These are phyloP conservation scores for Anguilla anguilla DNA, from an alignment of 2,797 vertebrate genomes.

Conservation along the genomic window DNA sequence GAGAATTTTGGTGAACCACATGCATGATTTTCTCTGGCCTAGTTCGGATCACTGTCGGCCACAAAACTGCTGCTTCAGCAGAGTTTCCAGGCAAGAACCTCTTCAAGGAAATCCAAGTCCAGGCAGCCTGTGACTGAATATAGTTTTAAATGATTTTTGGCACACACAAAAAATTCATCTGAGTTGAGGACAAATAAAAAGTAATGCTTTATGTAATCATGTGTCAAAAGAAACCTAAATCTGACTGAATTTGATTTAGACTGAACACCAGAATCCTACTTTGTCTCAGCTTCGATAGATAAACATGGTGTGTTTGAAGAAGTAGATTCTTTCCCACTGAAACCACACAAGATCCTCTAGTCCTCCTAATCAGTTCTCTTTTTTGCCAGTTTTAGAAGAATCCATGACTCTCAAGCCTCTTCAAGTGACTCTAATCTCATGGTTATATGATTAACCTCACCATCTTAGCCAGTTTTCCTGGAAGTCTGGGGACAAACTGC, in stretches of 20 bases:
- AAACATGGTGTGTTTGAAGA: neutral
- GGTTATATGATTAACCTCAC: constrained; percentile 10
- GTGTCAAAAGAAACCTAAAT: too few species aligned
- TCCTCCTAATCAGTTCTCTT: neutral
- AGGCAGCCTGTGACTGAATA: neutral
- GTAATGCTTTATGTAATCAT: too few species aligned
- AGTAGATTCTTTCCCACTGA: neutral
- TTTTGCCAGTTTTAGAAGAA: neutral
- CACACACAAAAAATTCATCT: too few species aligned
- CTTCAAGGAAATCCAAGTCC: constrained; percentile 5
- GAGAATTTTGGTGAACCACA: neutral
- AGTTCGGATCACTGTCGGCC: neutral
- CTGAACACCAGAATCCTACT: too few species aligned
- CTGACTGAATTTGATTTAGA: too few species aligned
- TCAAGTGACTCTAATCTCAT: constrained; percentile 28
- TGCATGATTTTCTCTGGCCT: neutral
- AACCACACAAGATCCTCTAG: neutral
- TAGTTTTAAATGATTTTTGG: too few species aligned
- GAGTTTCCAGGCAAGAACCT: constrained; percentile 9
- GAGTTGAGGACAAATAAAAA: too few species aligned
- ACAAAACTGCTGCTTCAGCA: constrained; percentile 22
- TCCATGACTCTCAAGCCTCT: neutral
- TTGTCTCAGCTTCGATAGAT: too few species aligned
- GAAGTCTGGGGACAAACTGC: neutral
- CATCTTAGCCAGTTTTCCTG: constrained; percentile 14